Base-by-base conservation (phyloP, 1,140 invertebrate genomes). In the Cyrtorhinus lividipennis region DNA sequence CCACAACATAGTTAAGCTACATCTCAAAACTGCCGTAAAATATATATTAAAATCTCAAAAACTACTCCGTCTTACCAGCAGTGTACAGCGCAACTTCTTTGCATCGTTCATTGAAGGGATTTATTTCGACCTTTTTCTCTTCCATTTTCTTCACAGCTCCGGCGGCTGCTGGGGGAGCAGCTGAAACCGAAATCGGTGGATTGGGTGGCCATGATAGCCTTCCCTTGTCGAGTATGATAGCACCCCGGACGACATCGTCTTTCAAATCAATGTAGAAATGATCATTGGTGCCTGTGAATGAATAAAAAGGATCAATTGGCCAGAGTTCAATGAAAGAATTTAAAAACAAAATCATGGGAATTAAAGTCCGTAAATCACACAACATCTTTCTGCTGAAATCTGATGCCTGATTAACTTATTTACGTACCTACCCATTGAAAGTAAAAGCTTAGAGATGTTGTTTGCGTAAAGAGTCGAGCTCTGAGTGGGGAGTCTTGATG, bases 381-480 rank as follows among this genome's bases (percentile, higher is more conserved):
- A n/a, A n/a, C n/a, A n/a, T n/a, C n/a, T n/a, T n/a, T n/a, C n/a
- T n/a, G n/a, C n/a, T n/a, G n/a, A n/a, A n/a, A n/a, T n/a, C n/a
- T n/a, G n/a, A n/a, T n/a, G n/a, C n/a, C n/a, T n/a, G n/a, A n/a
- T n/a, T n/a, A n/a, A n/a, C n/a, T 15, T 38, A 38, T 38, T 5
- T 38, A 8, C 30, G 48, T 24, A 64, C 64, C 68, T 71, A 78
- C 82, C 88, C 61, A 93, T 83, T 27, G 88, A 90, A 1, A 92
- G 73, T 0, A 93, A 73, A 68, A 93, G 85, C 70, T 92, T 93
- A 12, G 87, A 88, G 65, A 95, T 89, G 71, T 94, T 95, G 73
- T 95, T 94, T 12, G 85, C 87, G 73, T 92, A 94, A 0, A 94
- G 76, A 0, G 87, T 90, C 44, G 86, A 90, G 53, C 87, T 85